A percentile compares a stretch with the other conserved stretches of the same genome.
Evolutionary conservation across 2,113 vertebrate species (phyloP).

Genomic region (Nematolebias whitei): DNA sequence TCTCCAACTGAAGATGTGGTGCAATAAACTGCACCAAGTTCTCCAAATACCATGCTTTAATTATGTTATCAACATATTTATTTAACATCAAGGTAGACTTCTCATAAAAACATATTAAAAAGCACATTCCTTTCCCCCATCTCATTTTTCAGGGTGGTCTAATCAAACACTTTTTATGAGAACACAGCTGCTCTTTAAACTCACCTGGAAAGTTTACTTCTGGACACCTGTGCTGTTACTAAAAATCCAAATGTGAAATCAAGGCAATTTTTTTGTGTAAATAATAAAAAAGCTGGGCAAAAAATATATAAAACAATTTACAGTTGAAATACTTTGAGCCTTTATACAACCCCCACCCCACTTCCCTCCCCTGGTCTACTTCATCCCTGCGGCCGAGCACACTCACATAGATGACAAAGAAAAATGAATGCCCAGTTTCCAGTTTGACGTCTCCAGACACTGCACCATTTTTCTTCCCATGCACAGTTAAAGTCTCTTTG

Average conservation of each 20-base stretch:
- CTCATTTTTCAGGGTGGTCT: slow-evolving; percentile 26
- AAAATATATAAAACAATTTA: neutral
- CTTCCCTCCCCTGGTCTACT: neutral
- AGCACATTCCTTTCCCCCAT: slow-evolving; percentile 38
- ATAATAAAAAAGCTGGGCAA: neutral
- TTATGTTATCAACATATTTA: slow-evolving; percentile 53
- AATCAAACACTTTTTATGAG: slow-evolving; percentile 36
- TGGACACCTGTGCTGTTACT: slow-evolving; percentile 1
- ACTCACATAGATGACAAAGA: slow-evolving; percentile 16
- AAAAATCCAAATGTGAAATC: neutral
- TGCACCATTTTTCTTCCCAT: neutral
- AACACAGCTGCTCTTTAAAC: slow-evolving; percentile 21
- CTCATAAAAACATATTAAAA: slow-evolving; percentile 33
- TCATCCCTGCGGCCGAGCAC: neutral
- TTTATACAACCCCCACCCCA: too few species aligned
- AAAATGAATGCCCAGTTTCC: neutral
- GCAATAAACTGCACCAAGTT: slow-evolving; percentile 61
- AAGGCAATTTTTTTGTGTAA: neutral
- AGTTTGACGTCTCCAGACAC: slow-evolving; percentile 8
- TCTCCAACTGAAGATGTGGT: slow-evolving; percentile 31
- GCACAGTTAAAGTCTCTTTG: slow-evolving; percentile 8
- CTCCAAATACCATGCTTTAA: slow-evolving; percentile 63
- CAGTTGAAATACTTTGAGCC: neutral
- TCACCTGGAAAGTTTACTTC: slow-evolving; percentile 31
- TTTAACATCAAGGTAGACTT: slow-evolving; percentile 54